Conservation (phyloP, 1,140 invertebrate species). For the Saccostrea cuccullata region DNA sequence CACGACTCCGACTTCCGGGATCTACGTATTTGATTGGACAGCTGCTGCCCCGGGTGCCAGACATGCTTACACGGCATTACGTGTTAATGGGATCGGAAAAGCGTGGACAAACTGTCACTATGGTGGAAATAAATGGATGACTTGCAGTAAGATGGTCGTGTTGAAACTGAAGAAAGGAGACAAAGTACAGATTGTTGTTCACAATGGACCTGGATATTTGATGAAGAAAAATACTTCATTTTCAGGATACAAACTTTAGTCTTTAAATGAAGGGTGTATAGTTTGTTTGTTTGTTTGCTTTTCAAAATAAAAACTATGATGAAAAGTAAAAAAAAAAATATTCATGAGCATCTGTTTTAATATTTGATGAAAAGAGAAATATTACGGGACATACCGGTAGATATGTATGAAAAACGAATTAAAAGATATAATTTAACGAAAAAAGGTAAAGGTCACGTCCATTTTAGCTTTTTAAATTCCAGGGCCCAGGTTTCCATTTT, state of each 20-base stretch:
- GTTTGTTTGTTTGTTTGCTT: no score
- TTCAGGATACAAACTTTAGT: not conserved
- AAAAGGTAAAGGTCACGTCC: no score
- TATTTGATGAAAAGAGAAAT: no score
- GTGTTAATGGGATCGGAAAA: not conserved
- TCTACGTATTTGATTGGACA: not conserved
- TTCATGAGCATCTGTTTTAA: no score
- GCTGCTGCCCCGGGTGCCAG: not conserved
- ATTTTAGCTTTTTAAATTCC: no score
- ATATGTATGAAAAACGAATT: no score
- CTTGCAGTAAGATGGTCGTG: not conserved
- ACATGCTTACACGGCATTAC: not conserved
- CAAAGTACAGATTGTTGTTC: not conserved
- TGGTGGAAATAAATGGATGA: not conserved
- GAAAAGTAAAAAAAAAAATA: no score
- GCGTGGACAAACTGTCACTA: not conserved
- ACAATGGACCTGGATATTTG: not conserved
- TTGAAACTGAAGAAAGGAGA: not conserved
- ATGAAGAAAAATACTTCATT: not conserved
- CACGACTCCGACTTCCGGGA: not conserved
- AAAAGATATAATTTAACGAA: no score
- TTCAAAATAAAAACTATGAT: no score
- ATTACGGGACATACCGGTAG: no score
- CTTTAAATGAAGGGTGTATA: no score
- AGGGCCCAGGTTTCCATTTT: no score